These are phyloP conservation scores for Agapostemon virescens DNA, from an alignment of 2,888 invertebrate species.

Conservation along the genomic window DNA sequence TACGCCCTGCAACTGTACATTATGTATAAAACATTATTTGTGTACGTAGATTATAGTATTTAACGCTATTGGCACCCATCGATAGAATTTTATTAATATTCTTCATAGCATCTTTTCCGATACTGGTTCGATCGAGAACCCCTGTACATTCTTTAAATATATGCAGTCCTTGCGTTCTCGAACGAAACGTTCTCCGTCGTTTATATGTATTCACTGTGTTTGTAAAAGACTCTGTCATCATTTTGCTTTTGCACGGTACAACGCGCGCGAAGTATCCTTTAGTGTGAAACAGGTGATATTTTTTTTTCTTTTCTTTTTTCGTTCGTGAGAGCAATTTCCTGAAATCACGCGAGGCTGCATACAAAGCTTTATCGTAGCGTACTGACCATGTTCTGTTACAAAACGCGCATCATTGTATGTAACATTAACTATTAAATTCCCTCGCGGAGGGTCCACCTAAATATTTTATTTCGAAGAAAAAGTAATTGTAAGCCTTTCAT, in stretches of 20 bases:
- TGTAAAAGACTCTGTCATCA: constrained; percentile 23
- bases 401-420: constrained; percentile 68
- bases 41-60: constrained; percentile 78
- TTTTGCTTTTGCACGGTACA: constrained; percentile 24
- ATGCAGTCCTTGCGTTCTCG: constrained; percentile 66
- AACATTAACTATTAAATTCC: constrained; percentile 71
- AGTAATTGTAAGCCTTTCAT: constrained; percentile 73
- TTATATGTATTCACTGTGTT: constrained; percentile 30
- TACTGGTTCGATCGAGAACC: constrained; percentile 49
- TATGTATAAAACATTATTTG: constrained; percentile 78
- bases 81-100: constrained; percentile 67
- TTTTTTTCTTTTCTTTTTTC: too few relatives aligned
- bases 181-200: constrained; percentile 13
- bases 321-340: constrained; percentile 44
- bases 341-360: constrained; percentile 74
- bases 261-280: background rate
- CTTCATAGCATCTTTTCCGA: constrained; percentile 60
- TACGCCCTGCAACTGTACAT: constrained; percentile 66
- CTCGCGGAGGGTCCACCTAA: constrained; percentile 65
- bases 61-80: constrained; percentile 71
- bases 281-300: constrained; percentile 35
- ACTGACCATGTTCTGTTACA: constrained; percentile 70
- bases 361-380: constrained; percentile 71
- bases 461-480: constrained; percentile 70
- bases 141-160: constrained; percentile 71